phyloP scores from a whole-genome alignment of 2,113 vertebrate species.

The Calonectris borealis region DNA sequence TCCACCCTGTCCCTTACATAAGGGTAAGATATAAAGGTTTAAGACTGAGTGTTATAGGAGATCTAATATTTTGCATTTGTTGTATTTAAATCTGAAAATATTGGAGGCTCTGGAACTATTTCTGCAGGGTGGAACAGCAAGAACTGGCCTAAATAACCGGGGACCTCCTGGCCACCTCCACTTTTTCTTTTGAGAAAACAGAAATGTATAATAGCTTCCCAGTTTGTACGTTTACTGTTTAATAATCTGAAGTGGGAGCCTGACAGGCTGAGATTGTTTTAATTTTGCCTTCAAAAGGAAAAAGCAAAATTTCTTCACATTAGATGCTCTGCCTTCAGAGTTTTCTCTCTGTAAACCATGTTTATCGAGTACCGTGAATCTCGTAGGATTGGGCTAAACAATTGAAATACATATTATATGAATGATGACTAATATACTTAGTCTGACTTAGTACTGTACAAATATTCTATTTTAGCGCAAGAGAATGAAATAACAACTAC shows the following conservation, averaged over 20 bases:
- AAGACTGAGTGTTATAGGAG: not conserved
- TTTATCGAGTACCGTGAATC: not conserved
- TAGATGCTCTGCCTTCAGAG: not conserved
- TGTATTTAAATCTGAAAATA: not conserved
- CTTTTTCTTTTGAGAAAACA: not conserved
- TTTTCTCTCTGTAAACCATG: not conserved
- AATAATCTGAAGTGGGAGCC: not conserved
- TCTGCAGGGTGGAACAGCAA: not conserved
- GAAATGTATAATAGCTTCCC: not conserved
- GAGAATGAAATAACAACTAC: not conserved
- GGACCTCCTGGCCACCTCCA: not conserved
- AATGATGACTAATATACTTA: not conserved
- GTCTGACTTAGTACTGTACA: not conserved
- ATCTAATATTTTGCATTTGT: not conserved
- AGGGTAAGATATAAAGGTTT: not conserved
- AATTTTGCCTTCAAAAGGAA: not conserved
- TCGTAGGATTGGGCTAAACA: not conserved
- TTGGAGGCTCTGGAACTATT: not conserved
- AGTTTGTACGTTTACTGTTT: not conserved
- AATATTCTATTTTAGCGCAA: not conserved
- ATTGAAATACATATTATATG: not conserved
- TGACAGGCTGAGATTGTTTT: not conserved
- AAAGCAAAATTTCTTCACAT: not conserved
- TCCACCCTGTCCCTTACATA: not conserved
- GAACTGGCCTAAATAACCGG: not conserved